Evolutionary conservation across 2,888 invertebrate genomes (phyloP), one percentile per base, ranked within the genome.

Genomic region (Microdon myrmicae): DNA sequence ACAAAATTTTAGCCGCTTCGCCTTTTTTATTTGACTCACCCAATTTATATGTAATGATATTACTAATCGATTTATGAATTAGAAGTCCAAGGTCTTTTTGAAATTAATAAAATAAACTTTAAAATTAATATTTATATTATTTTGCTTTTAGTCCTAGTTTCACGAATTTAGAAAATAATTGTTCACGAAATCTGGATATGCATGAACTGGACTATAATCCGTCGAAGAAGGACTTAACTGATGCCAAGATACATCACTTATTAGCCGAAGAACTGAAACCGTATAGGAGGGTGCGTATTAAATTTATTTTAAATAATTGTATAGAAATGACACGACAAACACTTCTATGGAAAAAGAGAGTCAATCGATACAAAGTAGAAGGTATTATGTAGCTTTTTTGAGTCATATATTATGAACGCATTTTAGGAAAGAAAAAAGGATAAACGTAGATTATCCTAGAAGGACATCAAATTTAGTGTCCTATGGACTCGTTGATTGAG

Each of bases 121-220:
- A 8, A 34, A 37, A n/a, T 47, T 10, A 37, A n/a, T 7, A 20
- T 34, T 3, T 31, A 22, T 41, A 1, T 38, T 39, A 28, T 37
- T 16, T n/a, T 35, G 6, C 39, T 8, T 41, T 41, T 80, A 91
- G 90, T 79, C 89, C 89, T 64, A 92, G 92, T 80, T 88, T 91
- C 77, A 90, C 90, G 74, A 92, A 92, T 80, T 81, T 92, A 77
- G 92, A 93, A 77, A 77, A 76, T 67, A 85, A 89, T 1, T 91
- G 90, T 67, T 89, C 89, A 1, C 92, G 93, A 87, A 94, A 94
- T 78, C 87, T 96, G 73, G 96, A 96, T 75, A 90, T 95, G 86
- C 94, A 93, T 77, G 94, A 95, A 75, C 80, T 95, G 74, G 94
- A 95, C 75, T 95, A 95, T 76, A 92, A 91, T 82, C 94, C 94